Percentiles rank a stretch among this genome's conserved stretches.
Conservation (phyloP, 92 coral and sea anemone genomes). For the Anthopleura xanthogrammica region DNA sequence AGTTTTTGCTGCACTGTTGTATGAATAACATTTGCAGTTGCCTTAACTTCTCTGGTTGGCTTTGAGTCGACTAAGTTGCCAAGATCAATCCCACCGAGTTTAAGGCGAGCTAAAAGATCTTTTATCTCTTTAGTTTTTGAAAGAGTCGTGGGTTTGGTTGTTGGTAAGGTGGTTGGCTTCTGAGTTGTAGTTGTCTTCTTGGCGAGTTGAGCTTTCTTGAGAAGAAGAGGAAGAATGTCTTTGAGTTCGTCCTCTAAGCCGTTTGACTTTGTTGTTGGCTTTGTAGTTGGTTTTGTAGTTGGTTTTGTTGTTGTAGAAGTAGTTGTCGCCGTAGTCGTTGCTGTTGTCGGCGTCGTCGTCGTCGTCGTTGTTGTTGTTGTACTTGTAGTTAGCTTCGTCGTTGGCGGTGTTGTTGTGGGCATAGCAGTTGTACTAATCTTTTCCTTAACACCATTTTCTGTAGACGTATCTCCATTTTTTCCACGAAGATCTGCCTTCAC, state of each 20-base stretch:
- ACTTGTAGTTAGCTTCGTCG: constrained; percentile 25
- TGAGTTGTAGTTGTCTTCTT: constrained; percentile 44
- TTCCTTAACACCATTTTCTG: not conserved
- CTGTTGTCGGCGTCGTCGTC: constrained; percentile 23
- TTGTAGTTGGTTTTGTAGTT: constrained; percentile 26
- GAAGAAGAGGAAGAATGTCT: constrained; percentile 67
- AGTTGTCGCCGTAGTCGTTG: constrained; percentile 41
- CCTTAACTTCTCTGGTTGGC: constrained; percentile 22
- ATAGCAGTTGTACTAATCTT: not conserved
- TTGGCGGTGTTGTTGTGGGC: constrained; percentile 4
- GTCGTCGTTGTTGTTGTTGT: constrained; percentile 33
- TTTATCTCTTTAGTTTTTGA: constrained; percentile 35
- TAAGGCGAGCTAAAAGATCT: constrained; percentile 42
- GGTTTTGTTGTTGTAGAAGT: constrained; percentile 20
- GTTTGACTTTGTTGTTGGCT: constrained; percentile 39
- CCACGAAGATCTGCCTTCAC: constrained; percentile 41
- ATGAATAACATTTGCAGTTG: constrained; percentile 5
- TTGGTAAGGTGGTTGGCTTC: constrained; percentile 40
- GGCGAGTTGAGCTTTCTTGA: constrained; percentile 49
- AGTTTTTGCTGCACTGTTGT: constrained; percentile 9
- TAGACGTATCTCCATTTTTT: not conserved
- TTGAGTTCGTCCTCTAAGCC: constrained; percentile 60
- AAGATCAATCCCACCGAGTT: constrained; percentile 35
- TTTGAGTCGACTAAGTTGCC: constrained; percentile 20
- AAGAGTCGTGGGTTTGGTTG: constrained; percentile 41